Conservation (phyloP, 2,113 vertebrate species). For the Jaculus jaculus region DNA sequence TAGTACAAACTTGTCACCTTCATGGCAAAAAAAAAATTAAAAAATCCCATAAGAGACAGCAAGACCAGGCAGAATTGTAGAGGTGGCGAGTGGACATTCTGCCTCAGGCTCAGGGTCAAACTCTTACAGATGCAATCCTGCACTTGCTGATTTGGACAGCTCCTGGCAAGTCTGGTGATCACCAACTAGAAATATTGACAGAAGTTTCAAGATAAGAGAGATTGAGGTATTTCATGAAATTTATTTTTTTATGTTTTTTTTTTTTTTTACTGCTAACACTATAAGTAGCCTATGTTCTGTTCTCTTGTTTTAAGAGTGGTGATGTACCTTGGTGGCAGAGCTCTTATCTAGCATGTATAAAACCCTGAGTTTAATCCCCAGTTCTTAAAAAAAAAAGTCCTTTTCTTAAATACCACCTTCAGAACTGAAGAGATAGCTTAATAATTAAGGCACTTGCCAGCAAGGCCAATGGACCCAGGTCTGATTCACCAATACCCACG, state of each 20-base stretch:
- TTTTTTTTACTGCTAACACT: background rate
- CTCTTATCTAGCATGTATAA: background rate
- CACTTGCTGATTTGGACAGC: background rate
- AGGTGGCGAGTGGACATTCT: background rate
- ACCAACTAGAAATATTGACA: background rate
- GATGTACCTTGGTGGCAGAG: background rate
- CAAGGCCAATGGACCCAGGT: too few relatives aligned
- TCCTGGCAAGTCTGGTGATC: background rate
- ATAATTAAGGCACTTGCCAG: too few relatives aligned
- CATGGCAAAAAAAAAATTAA: background rate
- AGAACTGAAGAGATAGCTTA: background rate
- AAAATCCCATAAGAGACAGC: background rate
- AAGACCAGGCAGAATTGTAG: background rate
- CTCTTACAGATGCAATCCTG: background rate
- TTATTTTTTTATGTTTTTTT: too few relatives aligned
- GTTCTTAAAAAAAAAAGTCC: background rate
- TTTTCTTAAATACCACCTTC: background rate
- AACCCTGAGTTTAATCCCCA: background rate
- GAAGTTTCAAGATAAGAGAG: background rate
- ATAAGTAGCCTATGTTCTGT: background rate
- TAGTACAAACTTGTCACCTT: background rate
- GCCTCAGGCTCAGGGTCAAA: background rate
- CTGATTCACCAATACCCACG: too few relatives aligned
- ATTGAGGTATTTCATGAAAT: background rate
- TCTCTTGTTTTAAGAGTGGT: background rate